Conservation (phyloP, 2,797 vertebrate species). For the Alcedo quadribrachys region DNA sequence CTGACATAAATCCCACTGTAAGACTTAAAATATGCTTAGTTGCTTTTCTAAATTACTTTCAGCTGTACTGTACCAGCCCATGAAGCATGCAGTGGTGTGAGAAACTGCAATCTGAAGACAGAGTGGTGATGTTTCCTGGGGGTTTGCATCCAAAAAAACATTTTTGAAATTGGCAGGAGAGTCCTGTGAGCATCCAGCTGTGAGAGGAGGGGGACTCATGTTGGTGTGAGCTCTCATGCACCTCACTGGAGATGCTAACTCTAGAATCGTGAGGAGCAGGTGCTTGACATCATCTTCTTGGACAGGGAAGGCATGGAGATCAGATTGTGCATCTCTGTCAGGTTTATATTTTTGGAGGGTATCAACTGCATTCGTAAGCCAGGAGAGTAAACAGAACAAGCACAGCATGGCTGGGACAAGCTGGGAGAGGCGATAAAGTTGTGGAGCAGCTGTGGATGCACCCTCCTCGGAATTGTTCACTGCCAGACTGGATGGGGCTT, state of each 20-base stretch:
- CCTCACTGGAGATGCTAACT: not conserved
- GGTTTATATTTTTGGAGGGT: not conserved
- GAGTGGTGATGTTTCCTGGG: not conserved
- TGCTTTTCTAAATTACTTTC: not conserved
- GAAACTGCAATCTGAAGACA: not conserved
- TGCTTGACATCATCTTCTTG: not conserved
- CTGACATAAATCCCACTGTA: not conserved
- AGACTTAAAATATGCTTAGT: not conserved
- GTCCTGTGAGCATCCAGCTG: not conserved
- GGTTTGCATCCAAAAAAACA: not conserved
- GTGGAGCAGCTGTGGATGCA: not conserved
- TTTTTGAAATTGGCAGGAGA: not conserved
- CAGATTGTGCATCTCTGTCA: accelerated
- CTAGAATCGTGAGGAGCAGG: not conserved
- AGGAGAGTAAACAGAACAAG: not conserved
- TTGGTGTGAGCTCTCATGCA: accelerated
- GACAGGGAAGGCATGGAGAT: not conserved
- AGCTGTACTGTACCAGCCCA: not conserved
- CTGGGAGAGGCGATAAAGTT: not conserved
- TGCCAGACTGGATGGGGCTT: not conserved
- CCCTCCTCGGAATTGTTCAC: not conserved
- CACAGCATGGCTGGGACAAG: not conserved
- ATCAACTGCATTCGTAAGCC: not conserved
- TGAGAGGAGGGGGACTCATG: accelerated
- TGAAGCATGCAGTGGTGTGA: not conserved